Evolutionary conservation across 2,113 vertebrate genomes (phyloP).

Genomic region (Ceratotherium simum): DNA sequence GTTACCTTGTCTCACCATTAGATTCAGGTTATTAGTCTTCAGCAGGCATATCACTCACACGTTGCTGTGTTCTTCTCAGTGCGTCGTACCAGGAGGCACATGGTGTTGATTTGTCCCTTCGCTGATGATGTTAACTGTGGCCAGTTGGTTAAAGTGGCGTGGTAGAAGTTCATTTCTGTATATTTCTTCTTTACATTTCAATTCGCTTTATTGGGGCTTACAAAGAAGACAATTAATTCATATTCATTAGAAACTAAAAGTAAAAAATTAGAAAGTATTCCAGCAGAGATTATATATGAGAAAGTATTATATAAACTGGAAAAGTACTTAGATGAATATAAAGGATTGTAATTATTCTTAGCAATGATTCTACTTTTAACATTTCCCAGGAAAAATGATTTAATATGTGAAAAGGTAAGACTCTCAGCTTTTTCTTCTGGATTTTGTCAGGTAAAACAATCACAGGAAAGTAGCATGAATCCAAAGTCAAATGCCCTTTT

Average conservation of each 20-base stretch:
- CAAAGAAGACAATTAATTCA: not conserved
- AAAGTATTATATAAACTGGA: not conserved
- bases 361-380: constrained; percentile 7
- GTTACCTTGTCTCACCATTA: not conserved
- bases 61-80: not conserved
- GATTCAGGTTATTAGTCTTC: not conserved
- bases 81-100: not conserved
- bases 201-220: not conserved
- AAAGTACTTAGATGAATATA: not conserved
- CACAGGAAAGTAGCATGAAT: not conserved
- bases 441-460: constrained; percentile 34
- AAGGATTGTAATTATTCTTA: not conserved
- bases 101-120: not conserved
- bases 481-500: not conserved
- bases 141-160: not conserved
- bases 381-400: not conserved
- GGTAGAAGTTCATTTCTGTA: not conserved
- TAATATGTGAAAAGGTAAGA: not conserved
- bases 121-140: not conserved
- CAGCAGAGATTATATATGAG: not conserved
- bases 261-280: constrained; percentile 3
- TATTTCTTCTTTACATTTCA: constrained; percentile 10
- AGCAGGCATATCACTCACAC: not conserved
- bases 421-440: not conserved
- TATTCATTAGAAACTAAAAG: not conserved